phyloP scores from a whole-genome alignment of 2,797 vertebrate genomes.

The Cynopterus sphinx region DNA sequence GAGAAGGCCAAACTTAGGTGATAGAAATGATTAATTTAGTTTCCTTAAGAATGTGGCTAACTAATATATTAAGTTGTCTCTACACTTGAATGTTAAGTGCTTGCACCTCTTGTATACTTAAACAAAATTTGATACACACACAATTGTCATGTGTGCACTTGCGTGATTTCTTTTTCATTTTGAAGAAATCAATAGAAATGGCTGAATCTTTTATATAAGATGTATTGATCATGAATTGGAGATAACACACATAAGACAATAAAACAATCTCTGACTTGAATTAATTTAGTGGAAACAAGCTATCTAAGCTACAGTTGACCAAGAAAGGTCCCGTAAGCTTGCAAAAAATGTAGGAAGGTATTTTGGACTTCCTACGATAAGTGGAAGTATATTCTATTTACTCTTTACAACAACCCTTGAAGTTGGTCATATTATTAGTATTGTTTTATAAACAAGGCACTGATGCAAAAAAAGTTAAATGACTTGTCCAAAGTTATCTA shows the following conservation, averaged over 20 bases:
- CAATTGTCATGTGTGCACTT: not conserved
- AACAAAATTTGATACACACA: not conserved
- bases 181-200: not conserved
- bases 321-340: not conserved
- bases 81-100: not conserved
- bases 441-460: not conserved
- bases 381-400: not conserved
- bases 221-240: not conserved
- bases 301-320: not conserved
- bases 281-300: not conserved
- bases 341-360: not conserved
- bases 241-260: not conserved
- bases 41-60: not conserved
- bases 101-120: not conserved
- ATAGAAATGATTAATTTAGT: not conserved
- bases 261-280: not conserved
- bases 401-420: not conserved
- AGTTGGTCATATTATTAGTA: not conserved
- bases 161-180: not conserved
- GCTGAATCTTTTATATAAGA: not conserved
- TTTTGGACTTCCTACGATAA: not conserved
- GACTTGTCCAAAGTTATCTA: not conserved
- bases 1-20: not conserved
- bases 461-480: conserved; percentile 18
- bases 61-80: not conserved